Percentiles rank a stretch among this genome's conserved stretches.
phyloP scores from a whole-genome alignment of 2,113 vertebrate species.

The Centropus bengalensis region DNA sequence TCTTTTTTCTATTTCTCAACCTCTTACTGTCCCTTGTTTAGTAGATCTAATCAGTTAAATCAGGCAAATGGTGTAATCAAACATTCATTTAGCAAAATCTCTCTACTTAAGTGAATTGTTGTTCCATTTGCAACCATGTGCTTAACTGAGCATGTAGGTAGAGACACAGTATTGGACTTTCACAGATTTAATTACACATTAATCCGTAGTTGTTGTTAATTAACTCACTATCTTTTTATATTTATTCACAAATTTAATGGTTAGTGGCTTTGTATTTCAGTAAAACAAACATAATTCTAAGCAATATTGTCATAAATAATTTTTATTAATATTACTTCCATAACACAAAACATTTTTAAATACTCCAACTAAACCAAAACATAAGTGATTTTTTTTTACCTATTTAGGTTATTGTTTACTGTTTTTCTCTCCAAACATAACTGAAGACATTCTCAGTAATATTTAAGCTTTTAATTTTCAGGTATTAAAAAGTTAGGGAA shows the following conservation, averaged over 20 bases:
- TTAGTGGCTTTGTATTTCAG: background rate
- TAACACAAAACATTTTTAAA: background rate
- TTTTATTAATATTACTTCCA: background rate
- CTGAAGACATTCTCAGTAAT: background rate
- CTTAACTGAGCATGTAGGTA: conserved; percentile 1
- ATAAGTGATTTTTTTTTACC: background rate
- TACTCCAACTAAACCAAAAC: background rate
- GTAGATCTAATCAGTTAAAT: background rate
- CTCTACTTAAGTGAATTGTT: background rate
- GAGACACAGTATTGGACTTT: background rate
- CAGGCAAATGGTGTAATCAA: background rate
- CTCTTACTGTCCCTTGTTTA: background rate
- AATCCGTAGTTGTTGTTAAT: background rate
- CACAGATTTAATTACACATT: background rate
- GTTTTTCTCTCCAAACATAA: background rate
- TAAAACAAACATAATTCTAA: background rate
- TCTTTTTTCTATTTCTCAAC: background rate
- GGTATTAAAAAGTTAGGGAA: background rate
- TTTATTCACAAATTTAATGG: background rate
- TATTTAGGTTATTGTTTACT: background rate
- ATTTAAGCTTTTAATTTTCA: background rate
- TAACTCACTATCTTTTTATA: background rate
- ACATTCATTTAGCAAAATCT: conserved; percentile 2
- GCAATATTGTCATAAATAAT: background rate
- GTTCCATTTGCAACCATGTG: background rate